Evolutionary conservation across 2,113 vertebrate genomes (phyloP), one percentile per base, ranked within the genome.

Genomic region (Cryptoleucopteryx plumbea): DNA sequence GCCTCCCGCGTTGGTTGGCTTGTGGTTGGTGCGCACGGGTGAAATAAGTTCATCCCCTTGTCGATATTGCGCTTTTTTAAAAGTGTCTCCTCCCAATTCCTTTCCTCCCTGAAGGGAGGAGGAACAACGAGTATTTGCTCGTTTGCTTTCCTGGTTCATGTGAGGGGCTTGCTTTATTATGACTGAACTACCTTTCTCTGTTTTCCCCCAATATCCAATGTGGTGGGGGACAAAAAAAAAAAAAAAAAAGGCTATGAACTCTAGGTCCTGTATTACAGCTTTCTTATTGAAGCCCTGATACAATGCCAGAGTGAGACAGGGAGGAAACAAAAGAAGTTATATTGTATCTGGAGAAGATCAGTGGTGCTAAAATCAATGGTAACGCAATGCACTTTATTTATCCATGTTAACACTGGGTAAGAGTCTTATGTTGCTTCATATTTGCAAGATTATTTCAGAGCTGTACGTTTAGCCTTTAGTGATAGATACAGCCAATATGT

Each of bases 381-480:
- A 83, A 62, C 9, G 32, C 10, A 32, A 0, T n/a, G 27, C 7
- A 11, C 3, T 2, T 43, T 25, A 45, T 65, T 81, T 71, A 43
- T 42, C 48, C 6, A 0, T 10, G 1, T 59, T 50, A 9, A 9
- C 18, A 9, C 11, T 79, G 47, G 21, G 31, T 10, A 91, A 48
- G 29, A 81, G 7, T 29, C 32, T 58, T 38, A 31, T 0, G 0
- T 22, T 40, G 13, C 20, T 71, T 74, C 1, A 0, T 42, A 10
- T 71, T 79, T 80, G 26, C 31, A 52, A 50, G 59, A 10, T 91
- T 45, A 38, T 79, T 75, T 74, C 61, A 48, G 61, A 48, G 56
- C 62, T 7, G 0, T 63, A 15, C 14, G 16, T 15, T 88, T 90
- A 61, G 19, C 23, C 34, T 73, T 85, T 21, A 34, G 5, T 52